Percentiles rank a stretch among this genome's conserved stretches.
Conservation (phyloP, 2,113 vertebrate species). For the Nipponia nippon region DNA sequence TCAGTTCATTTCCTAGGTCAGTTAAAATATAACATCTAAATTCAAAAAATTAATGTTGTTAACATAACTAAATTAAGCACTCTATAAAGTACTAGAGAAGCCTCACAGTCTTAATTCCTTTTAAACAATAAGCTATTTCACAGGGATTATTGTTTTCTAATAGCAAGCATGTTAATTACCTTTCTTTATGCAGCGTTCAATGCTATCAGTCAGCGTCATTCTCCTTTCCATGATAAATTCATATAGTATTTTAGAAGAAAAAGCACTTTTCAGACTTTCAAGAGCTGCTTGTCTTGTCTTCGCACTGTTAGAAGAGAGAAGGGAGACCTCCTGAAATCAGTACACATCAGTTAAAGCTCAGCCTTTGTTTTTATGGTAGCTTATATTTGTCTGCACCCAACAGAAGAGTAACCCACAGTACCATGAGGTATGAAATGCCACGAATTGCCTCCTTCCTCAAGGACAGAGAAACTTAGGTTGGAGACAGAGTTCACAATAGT, state of each 20-base stretch:
- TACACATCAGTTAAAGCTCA: background rate
- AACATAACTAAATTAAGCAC: background rate
- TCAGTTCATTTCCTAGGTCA: background rate
- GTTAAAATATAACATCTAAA: background rate
- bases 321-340: background rate
- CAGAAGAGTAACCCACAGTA: background rate
- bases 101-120: background rate
- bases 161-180: conserved; percentile 69
- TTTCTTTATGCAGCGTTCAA: conserved; percentile 97
- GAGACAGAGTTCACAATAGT: background rate
- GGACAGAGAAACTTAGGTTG: background rate
- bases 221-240: conserved; percentile 94
- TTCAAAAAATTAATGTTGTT: background rate
- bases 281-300: conserved; percentile 93
- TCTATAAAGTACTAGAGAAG: background rate
- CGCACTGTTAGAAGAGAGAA: conserved; percentile 76
- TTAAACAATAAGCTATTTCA: background rate
- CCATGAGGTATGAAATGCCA: background rate
- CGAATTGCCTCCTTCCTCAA: background rate
- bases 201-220: conserved; percentile 94
- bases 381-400: background rate
- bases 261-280: conserved; percentile 88
- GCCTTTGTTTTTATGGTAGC: background rate
- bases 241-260: conserved; percentile 91
- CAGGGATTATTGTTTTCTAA: background rate